These are phyloP conservation scores for Morus bassanus DNA, from an alignment of 2,797 vertebrate species.

Conservation along the genomic window DNA sequence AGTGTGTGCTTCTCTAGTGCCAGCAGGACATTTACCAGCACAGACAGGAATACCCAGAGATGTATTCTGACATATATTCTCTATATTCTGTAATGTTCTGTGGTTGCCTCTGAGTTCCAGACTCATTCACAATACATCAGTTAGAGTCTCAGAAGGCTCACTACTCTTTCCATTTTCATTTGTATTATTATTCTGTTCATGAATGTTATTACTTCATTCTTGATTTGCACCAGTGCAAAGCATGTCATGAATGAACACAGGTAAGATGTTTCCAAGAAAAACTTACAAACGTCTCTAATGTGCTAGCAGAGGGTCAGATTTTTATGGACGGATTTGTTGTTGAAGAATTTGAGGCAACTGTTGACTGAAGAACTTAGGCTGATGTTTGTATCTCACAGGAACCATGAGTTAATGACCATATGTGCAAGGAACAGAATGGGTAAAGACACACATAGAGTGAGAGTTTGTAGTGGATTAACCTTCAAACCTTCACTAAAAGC, in stretches of 20 bases:
- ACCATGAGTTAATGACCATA: background rate
- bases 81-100: background rate
- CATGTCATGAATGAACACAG: background rate
- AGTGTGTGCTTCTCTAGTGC: background rate
- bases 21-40: background rate
- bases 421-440: background rate
- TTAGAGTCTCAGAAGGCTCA: background rate
- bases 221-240: background rate
- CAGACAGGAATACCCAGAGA: background rate
- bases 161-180: background rate
- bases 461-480: background rate
- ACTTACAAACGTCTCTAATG: background rate
- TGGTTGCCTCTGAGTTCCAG: background rate
- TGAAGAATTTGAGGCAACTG: background rate
- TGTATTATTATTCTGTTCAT: background rate
- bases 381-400: background rate
- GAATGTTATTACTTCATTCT: background rate
- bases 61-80: background rate
- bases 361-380: background rate
- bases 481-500: background rate
- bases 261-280: background rate
- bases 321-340: background rate
- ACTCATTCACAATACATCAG: background rate
- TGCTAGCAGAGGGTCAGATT: background rate
- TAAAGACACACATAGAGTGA: background rate